Evolutionary conservation across 2,888 invertebrate species (phyloP).

Genomic region (Conistra vaccinii): DNA sequence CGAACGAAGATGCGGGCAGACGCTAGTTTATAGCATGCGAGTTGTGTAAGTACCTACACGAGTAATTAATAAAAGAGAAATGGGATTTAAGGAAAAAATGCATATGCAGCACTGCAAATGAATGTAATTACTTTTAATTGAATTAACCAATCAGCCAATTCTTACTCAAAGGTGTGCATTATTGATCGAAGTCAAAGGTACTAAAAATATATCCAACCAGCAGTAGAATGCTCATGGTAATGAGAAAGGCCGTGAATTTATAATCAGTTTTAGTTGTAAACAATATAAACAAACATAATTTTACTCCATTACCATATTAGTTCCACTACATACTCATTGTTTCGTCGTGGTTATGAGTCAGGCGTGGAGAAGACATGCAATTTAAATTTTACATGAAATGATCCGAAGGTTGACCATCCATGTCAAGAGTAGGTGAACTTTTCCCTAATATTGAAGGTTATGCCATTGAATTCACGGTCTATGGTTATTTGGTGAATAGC

Average conservation of each 20-base stretch:
- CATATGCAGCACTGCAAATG: background rate
- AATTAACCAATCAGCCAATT: background rate
- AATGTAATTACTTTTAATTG: background rate
- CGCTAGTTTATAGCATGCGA: background rate
- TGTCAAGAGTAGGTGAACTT: constrained; percentile 64
- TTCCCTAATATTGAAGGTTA: constrained; percentile 59
- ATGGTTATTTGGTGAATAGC: constrained; percentile 9
- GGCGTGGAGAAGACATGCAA: constrained; percentile 51
- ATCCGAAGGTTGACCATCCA: constrained; percentile 62
- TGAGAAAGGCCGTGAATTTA: background rate
- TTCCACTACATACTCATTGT: constrained; percentile 48
- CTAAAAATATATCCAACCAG: background rate
- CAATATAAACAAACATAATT: constrained; percentile 31
- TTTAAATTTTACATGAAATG: constrained; percentile 45
- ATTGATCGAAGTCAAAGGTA: too few relatives aligned
- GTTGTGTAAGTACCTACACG: background rate
- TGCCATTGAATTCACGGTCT: constrained; percentile 48
- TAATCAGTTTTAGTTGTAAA: constrained; percentile 5
- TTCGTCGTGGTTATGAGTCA: constrained; percentile 27
- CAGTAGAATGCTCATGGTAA: background rate
- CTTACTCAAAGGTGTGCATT: background rate
- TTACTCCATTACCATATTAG: constrained; percentile 42
- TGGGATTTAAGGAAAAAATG: background rate
- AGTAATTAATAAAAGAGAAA: background rate
- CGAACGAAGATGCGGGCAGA: background rate